Conservation (phyloP, 2,113 vertebrate species). For the Hyperopisus bebe region DNA sequence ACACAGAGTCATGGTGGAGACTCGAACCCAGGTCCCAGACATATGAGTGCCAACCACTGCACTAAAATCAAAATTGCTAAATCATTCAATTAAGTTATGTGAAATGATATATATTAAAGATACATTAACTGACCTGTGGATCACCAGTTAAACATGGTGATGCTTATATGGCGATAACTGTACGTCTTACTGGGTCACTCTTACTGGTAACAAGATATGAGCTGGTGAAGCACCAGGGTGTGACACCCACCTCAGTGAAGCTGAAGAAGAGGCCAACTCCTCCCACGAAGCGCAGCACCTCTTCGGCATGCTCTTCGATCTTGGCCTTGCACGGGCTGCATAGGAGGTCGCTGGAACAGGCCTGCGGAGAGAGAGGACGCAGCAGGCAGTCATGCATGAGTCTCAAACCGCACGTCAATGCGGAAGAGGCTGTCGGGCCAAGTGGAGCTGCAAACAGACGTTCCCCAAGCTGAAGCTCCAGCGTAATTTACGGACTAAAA, state of each 20-base stretch:
- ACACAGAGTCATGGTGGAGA: neutral
- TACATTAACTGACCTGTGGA: neutral
- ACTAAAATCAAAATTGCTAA: neutral
- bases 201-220: neutral
- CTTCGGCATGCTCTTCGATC: slow-evolving; percentile 73
- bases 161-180: neutral
- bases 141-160: neutral
- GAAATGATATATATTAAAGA: neutral
- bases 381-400: neutral
- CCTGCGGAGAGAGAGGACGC: slow-evolving; percentile 42
- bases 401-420: neutral
- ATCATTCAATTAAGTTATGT: neutral
- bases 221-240: neutral
- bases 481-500: neutral
- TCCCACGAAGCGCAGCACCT: slow-evolving; percentile 81
- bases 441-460: neutral
- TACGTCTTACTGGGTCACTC: neutral
- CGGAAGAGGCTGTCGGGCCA: neutral
- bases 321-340: slow-evolving; percentile 68
- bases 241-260: slow-evolving; percentile 80
- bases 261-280: slow-evolving; percentile 95
- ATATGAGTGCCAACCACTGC: neutral
- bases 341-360: slow-evolving; percentile 51
- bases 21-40: neutral
- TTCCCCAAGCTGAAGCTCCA: neutral